Evolutionary conservation across 1,140 invertebrate genomes (phyloP).

Genomic region (Geopemphigus sp.): DNA sequence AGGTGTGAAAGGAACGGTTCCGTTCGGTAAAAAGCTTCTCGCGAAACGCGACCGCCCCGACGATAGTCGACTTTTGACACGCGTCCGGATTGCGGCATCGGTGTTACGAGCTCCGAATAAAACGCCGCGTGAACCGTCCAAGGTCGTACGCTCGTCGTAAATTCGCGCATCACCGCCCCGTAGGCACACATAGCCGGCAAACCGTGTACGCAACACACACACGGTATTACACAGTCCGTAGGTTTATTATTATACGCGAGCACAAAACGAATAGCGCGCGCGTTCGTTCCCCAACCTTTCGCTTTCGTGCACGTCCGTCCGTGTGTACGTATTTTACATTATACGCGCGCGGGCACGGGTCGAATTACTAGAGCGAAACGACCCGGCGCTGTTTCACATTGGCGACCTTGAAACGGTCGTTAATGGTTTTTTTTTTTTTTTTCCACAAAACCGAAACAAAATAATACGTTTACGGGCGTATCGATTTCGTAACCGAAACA

Average conservation of each 20-base stretch:
- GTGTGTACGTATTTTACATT: no score
- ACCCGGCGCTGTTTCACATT: conserved; percentile 7
- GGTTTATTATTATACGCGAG: background rate
- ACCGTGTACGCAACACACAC: no score
- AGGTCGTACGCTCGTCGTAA: conserved; percentile 24
- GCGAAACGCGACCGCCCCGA: no score
- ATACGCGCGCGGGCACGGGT: background rate
- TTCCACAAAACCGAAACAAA: conserved; percentile 8
- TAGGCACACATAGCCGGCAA: no score
- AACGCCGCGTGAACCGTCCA: no score
- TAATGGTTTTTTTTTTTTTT: conserved; percentile 32
- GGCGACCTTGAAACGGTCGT: conserved; percentile 44
- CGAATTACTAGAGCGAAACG: conserved; percentile 46
- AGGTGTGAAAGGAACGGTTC: no score
- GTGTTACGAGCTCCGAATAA: no score
- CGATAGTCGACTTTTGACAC: no score
- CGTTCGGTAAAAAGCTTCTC: no score
- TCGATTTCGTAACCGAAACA: conserved; percentile 36
- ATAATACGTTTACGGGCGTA: background rate
- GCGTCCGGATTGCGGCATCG: no score
- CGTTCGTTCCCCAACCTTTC: conserved; percentile 25
- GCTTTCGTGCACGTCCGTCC: conserved; percentile 19
- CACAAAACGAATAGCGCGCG: no score
- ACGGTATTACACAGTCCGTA: background rate
- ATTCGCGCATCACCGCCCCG: conserved; percentile 1